Percentiles rank a stretch among this genome's conserved stretches.
These are phyloP conservation scores for Marmota flaviventris DNA, from an alignment of 2,113 vertebrate species.

Conservation along the genomic window DNA sequence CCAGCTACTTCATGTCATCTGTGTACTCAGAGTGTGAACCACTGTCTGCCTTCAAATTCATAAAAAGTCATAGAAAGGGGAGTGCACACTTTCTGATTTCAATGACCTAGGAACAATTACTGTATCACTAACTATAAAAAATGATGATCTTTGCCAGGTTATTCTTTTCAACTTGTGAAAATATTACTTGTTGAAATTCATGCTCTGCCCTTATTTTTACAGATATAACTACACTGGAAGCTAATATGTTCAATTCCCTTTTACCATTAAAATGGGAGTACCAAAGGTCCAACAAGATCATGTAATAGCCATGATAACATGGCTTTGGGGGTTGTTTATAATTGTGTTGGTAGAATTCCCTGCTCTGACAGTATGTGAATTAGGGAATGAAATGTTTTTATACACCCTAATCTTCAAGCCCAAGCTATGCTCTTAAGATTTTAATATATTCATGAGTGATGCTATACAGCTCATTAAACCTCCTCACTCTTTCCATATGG, in stretches of 20 bases:
- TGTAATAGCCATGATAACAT: slow-evolving; percentile 29
- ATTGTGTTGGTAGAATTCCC: slow-evolving; percentile 65
- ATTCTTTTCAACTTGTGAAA: background rate
- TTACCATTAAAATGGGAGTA: background rate
- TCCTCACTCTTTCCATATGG: slow-evolving; percentile 86
- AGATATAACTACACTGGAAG: background rate
- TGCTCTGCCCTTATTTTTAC: background rate
- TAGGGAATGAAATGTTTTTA: slow-evolving; percentile 64
- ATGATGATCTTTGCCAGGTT: background rate
- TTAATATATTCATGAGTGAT: slow-evolving; percentile 72
- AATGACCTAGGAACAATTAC: background rate
- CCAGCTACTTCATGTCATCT: background rate
- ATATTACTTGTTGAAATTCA: background rate
- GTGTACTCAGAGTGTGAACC: background rate
- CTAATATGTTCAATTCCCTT: background rate
- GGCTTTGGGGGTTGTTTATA: background rate
- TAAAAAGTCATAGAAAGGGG: background rate
- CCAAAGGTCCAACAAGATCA: background rate
- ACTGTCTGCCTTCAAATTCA: background rate
- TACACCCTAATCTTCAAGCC: slow-evolving; percentile 70
- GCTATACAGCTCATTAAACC: slow-evolving; percentile 79
- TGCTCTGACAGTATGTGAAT: slow-evolving; percentile 54
- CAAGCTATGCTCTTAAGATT: slow-evolving; percentile 72
- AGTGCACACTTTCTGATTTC: background rate
- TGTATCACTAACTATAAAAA: background rate